These are phyloP conservation scores for Dorcus hopei DNA, from an alignment of 2,888 invertebrate genomes.

Conservation along the genomic window DNA sequence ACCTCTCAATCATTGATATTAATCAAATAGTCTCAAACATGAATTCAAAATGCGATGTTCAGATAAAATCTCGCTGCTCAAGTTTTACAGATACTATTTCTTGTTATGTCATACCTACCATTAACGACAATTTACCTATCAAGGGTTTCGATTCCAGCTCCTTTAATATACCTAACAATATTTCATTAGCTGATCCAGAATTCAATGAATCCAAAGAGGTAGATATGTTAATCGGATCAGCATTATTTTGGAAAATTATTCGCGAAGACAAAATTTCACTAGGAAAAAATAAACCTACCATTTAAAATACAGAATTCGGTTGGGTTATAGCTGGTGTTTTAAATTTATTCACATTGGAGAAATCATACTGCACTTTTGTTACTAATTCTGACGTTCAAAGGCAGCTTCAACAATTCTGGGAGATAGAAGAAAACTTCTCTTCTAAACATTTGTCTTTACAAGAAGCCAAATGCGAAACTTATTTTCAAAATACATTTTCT, in stretches of 20 bases:
- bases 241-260: conserved; percentile 9
- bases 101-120: conserved; percentile 1
- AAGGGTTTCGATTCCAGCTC: background rate
- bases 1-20: background rate
- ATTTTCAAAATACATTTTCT: too few relatives aligned
- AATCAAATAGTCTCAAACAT: background rate
- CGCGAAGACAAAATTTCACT: conserved; percentile 3
- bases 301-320: conserved; percentile 11
- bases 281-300: background rate
- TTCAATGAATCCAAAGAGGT: background rate
- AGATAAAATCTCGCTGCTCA: background rate
- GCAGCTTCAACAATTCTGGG: conserved; percentile 9
- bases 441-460: too few relatives aligned
- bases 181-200: conserved; percentile 9
- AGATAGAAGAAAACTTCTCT: conserved; percentile 5
- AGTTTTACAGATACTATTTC: background rate
- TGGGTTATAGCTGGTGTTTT: conserved; percentile 6
- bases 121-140: background rate
- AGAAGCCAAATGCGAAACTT: too few relatives aligned
- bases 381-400: background rate
- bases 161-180: conserved; percentile 7
- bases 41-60: too few relatives aligned
- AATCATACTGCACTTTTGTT: background rate
- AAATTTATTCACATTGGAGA: background rate
- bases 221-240: conserved; percentile 4